Percentiles rank a stretch among this genome's conserved stretches.
Conservation (phyloP, 2,113 vertebrate species). For the Gallinago media region DNA sequence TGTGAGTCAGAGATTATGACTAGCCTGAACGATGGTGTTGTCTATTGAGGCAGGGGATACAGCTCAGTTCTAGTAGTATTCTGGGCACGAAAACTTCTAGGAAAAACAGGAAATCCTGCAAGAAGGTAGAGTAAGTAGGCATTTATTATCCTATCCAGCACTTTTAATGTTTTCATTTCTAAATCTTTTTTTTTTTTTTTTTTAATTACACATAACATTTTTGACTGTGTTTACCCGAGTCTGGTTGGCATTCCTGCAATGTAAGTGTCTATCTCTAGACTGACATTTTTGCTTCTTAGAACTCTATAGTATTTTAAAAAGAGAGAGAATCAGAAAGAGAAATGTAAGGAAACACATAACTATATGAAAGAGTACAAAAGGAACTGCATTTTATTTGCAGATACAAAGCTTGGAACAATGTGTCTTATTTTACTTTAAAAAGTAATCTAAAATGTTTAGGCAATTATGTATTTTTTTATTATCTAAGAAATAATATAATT, state of each 20-base stretch:
- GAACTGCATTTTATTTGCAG: neutral
- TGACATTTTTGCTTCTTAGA: neutral
- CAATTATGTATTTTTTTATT: neutral
- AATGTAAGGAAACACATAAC: neutral
- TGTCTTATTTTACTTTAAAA: neutral
- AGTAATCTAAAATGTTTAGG: neutral
- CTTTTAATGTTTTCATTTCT: slow-evolving; percentile 31
- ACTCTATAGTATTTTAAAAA: neutral
- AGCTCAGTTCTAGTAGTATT: slow-evolving; percentile 18
- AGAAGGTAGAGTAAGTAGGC: slow-evolving; percentile 11
- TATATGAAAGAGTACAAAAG: neutral
- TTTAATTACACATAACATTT: neutral
- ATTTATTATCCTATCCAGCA: slow-evolving; percentile 23
- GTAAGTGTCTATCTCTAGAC: neutral
- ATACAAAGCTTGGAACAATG: neutral
- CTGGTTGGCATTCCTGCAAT: neutral
- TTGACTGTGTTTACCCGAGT: slow-evolving; percentile 11
- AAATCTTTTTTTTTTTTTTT: neutral
- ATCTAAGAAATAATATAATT: neutral
- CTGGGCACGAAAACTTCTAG: slow-evolving; percentile 47
- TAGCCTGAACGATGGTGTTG: slow-evolving; percentile 51
- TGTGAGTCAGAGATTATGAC: neutral
- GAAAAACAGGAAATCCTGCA: slow-evolving; percentile 64
- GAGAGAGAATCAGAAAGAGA: neutral
- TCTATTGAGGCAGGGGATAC: slow-evolving; percentile 52